A percentile compares a stretch with the other conserved stretches of the same genome.
phyloP scores from a whole-genome alignment of 2,113 vertebrate genomes.

The Puma concolor region DNA sequence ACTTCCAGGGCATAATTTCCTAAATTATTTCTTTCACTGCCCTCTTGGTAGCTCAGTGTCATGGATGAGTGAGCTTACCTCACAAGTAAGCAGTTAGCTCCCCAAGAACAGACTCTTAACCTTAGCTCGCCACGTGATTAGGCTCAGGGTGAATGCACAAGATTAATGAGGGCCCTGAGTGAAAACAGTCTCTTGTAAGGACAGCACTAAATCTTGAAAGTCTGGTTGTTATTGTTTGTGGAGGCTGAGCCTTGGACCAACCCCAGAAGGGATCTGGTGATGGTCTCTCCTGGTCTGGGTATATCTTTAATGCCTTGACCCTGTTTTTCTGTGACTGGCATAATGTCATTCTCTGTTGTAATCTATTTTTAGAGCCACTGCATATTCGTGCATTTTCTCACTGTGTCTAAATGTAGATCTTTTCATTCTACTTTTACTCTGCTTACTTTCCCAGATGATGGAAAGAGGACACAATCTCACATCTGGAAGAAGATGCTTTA shows the following conservation, averaged over 20 bases:
- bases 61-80: constrained; percentile 69
- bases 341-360: background rate
- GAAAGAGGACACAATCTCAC: constrained; percentile 13
- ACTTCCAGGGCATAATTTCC: constrained; percentile 63
- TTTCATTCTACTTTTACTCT: background rate
- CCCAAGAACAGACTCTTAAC: constrained; percentile 64
- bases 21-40: constrained; percentile 73
- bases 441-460: background rate
- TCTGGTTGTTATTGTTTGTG: constrained; percentile 53
- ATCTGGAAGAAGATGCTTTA: constrained; percentile 12
- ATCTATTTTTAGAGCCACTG: constrained; percentile 4
- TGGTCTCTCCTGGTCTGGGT: background rate
- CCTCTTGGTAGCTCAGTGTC: constrained; percentile 64
- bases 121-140: constrained; percentile 49
- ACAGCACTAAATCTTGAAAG: constrained; percentile 69
- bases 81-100: constrained; percentile 68
- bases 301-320: background rate
- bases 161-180: constrained; percentile 74
- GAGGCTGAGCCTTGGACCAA: background rate
- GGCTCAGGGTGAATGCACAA: constrained; percentile 51
- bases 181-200: constrained; percentile 70
- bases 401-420: constrained; percentile 18
- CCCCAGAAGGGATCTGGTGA: background rate
- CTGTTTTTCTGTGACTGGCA: constrained; percentile 4
- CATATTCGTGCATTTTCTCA: background rate